Conservation (phyloP, 2,113 vertebrate species). For the Eulemur macaco region DNA sequence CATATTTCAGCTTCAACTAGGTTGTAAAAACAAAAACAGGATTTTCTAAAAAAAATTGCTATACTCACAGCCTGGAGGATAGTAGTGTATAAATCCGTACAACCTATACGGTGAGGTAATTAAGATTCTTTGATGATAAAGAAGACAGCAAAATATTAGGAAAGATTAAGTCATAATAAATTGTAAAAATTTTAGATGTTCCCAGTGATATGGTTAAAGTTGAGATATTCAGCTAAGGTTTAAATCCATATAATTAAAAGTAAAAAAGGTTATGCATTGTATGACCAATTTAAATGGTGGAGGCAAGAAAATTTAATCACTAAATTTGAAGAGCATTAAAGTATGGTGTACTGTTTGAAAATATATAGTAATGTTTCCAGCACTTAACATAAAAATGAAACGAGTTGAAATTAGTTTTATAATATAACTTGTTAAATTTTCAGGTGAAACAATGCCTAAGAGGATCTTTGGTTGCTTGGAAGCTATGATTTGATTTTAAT, state of each 20-base stretch:
- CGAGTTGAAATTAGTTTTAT: slow-evolving; percentile 58
- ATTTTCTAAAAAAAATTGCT: neutral
- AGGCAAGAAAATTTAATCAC: neutral
- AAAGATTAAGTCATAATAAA: neutral
- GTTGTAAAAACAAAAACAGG: neutral
- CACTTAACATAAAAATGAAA: slow-evolving; percentile 71
- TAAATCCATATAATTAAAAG: neutral
- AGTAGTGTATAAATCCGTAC: neutral
- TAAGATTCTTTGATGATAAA: neutral
- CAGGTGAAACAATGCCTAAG: slow-evolving; percentile 71
- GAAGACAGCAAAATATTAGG: neutral
- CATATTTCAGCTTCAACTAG: neutral
- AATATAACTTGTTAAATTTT: slow-evolving; percentile 72
- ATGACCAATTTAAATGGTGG: neutral
- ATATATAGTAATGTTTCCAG: slow-evolving; percentile 50
- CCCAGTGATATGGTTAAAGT: neutral
- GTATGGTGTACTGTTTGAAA: slow-evolving; percentile 36
- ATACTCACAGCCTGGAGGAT: neutral
- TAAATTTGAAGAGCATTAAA: slow-evolving; percentile 62
- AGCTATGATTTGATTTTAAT: slow-evolving; percentile 73
- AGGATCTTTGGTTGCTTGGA: slow-evolving; percentile 69
- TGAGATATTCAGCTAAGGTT: neutral
- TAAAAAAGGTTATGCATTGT: neutral
- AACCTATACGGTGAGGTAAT: neutral
- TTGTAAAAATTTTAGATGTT: neutral